phyloP scores from a whole-genome alignment of 2,888 invertebrate genomes.

The Diaperis boleti region DNA sequence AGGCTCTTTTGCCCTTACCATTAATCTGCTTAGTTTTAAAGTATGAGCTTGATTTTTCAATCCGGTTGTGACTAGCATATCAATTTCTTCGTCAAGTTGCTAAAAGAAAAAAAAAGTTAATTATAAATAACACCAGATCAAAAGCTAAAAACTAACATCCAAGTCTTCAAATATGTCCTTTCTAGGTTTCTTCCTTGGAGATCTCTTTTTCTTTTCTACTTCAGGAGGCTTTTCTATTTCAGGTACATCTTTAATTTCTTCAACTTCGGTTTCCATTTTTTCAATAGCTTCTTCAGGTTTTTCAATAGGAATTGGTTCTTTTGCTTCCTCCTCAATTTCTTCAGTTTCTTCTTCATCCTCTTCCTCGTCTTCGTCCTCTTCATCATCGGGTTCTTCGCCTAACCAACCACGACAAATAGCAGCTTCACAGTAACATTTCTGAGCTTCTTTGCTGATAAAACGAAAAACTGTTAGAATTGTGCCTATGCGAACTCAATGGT shows the following conservation, averaged over 20 bases:
- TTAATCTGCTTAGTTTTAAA: conserved; percentile 87
- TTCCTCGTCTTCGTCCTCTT: conserved; percentile 72
- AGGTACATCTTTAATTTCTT: conserved; percentile 61
- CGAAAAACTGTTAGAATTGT: conserved; percentile 11
- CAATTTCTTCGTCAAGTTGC: conserved; percentile 90
- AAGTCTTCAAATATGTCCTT: conserved; percentile 74
- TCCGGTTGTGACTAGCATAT: conserved; percentile 80
- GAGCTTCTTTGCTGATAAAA: conserved; percentile 86
- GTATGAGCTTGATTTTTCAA: conserved; percentile 93
- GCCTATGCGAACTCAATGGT: too few relatives aligned
- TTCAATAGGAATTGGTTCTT: conserved; percentile 42
- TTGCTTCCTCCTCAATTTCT: conserved; percentile 50
- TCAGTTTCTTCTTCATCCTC: conserved; percentile 67
- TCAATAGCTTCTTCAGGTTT: conserved; percentile 37
- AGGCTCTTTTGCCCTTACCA: conserved; percentile 90
- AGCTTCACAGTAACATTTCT: conserved; percentile 95
- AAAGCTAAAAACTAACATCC: conserved; percentile 65
- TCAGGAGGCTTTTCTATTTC: conserved; percentile 56
- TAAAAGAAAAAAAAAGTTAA: conserved; percentile 49
- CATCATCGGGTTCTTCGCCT: conserved; percentile 86
- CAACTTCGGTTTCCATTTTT: conserved; percentile 61
- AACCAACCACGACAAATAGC: conserved; percentile 94
- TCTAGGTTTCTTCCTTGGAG: conserved; percentile 60
- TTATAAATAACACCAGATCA: conserved; percentile 30
- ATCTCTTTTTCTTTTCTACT: conserved; percentile 55